These are phyloP conservation scores for Falco naumanni DNA, from an alignment of 2,797 vertebrate species.

Conservation along the genomic window DNA sequence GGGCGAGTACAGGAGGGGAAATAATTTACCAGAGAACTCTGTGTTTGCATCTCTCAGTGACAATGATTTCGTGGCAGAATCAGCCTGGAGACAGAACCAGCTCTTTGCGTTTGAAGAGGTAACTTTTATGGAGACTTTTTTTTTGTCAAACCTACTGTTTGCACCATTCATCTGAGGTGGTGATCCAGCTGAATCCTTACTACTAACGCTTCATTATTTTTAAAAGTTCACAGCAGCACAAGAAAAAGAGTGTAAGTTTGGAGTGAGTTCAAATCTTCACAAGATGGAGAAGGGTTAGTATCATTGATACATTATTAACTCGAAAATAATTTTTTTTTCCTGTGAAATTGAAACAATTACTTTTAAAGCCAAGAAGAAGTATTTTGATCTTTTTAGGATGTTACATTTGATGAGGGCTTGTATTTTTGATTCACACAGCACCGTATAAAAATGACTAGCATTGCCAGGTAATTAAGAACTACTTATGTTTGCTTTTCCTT, in stretches of 20 bases:
- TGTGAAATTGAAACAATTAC: not conserved
- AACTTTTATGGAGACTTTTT: not conserved
- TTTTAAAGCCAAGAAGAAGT: not conserved
- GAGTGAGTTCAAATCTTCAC: conserved; percentile 8
- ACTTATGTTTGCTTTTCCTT: not conserved
- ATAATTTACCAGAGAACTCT: not conserved
- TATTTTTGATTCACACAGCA: not conserved
- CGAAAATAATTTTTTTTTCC: not conserved
- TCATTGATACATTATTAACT: not conserved
- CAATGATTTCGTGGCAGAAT: not conserved
- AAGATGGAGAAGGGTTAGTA: conserved; percentile 53
- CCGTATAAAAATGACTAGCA: not conserved
- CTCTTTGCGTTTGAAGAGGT: conserved; percentile 65
- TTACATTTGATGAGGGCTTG: not conserved
- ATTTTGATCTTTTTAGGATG: not conserved
- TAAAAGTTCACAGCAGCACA: conserved; percentile 35
- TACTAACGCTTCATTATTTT: conserved; percentile 22
- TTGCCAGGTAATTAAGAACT: not conserved
- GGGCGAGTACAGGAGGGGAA: not conserved
- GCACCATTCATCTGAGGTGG: not conserved
- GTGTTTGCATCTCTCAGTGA: conserved; percentile 45
- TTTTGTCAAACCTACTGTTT: not conserved
- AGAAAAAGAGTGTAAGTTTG: not conserved
- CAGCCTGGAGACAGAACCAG: conserved; percentile 17
- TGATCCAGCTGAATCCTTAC: not conserved